Conservation (phyloP, 1,140 invertebrate species). For the Adelges cooleyi region DNA sequence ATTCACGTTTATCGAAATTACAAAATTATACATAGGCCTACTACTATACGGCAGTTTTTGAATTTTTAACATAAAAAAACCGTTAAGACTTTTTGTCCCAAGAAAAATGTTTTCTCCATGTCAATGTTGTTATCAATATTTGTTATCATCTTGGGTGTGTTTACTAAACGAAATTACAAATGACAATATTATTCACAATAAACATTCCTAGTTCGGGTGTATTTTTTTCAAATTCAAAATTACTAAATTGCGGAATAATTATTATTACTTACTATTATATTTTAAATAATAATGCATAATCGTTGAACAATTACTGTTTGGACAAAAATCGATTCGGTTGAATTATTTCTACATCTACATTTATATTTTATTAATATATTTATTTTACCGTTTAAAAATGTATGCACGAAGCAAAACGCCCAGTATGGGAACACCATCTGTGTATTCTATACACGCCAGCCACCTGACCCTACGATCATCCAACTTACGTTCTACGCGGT, state of each 20-base stretch:
- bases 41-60: too few species aligned
- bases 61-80: too few species aligned
- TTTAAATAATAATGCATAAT: too few species aligned
- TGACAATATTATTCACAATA: neutral
- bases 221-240: neutral
- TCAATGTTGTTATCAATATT: too few species aligned
- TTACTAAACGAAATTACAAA: neutral
- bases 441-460: constrained; percentile 49
- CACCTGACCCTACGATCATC: constrained; percentile 56
- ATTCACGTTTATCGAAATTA: too few species aligned
- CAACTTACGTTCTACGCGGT: constrained; percentile 64
- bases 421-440: constrained; percentile 68
- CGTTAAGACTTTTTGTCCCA: too few species aligned
- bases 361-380: neutral
- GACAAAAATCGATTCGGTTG: neutral
- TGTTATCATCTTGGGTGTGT: neutral
- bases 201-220: neutral
- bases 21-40: too few species aligned
- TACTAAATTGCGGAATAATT: neutral
- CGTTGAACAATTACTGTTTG: too few species aligned
- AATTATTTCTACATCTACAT: neutral
- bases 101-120: too few species aligned
- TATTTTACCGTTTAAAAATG: constrained; percentile 42
- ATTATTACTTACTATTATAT: too few species aligned
- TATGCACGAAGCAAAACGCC: constrained; percentile 54